These are phyloP conservation scores for Aegotheles bennettii DNA, from an alignment of 2,113 vertebrate genomes.

Conservation along the genomic window DNA sequence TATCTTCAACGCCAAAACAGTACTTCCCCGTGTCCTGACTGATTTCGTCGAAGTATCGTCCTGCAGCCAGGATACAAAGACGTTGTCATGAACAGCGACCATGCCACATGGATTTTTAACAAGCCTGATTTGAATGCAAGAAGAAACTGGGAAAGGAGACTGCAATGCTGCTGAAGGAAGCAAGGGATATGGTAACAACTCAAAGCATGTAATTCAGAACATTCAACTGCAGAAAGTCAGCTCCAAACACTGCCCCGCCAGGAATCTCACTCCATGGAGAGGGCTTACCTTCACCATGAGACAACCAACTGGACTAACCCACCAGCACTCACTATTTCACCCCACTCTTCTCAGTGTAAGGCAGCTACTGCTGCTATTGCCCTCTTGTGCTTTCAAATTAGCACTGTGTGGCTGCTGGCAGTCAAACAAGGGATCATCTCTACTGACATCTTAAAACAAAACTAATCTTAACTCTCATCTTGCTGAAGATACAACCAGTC, in stretches of 20 bases:
- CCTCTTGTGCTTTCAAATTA: neutral
- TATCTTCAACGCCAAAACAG: slow-evolving; percentile 98
- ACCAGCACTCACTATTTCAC: neutral
- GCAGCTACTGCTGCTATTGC: neutral
- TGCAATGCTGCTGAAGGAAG: neutral
- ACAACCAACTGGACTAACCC: neutral
- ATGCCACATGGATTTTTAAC: neutral
- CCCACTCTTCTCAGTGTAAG: neutral
- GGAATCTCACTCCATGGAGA: neutral
- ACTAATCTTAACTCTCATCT: neutral
- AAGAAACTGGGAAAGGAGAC: neutral
- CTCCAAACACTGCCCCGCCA: neutral
- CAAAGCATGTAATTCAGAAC: neutral
- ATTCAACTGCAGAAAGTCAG: neutral
- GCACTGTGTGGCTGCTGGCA: neutral
- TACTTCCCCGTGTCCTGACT: slow-evolving; percentile 99
- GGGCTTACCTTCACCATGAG: neutral
- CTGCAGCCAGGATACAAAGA: slow-evolving; percentile 66
- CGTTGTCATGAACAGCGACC: neutral
- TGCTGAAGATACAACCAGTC: neutral
- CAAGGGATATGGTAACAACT: neutral
- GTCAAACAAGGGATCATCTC: neutral
- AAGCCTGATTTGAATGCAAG: neutral
- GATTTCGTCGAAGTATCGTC: slow-evolving; percentile 98
- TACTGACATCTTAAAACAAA: neutral